Percentiles rank a stretch among this genome's conserved stretches.
Conservation (phyloP, 2,888 invertebrate species). For the Acanthococcus lagerstroemiae region DNA sequence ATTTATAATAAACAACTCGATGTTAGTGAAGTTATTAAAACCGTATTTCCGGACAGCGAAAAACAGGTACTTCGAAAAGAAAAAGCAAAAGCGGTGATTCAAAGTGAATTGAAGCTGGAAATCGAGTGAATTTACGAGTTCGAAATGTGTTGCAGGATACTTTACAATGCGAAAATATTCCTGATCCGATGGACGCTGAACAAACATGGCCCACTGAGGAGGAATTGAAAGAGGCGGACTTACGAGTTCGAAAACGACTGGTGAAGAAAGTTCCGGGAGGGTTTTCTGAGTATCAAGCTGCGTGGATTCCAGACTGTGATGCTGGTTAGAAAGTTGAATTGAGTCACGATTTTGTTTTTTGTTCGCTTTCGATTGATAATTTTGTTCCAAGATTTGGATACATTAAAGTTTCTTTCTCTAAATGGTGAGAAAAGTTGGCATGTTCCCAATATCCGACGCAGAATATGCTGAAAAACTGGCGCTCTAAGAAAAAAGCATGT, state of each 20-base stretch:
- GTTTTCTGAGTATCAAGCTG: slow-evolving; percentile 93
- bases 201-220: slow-evolving; percentile 96
- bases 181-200: slow-evolving; percentile 87
- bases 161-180: slow-evolving; percentile 66
- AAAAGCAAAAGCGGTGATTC: too few species aligned
- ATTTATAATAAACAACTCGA: slow-evolving; percentile 23
- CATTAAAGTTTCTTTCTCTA: too few species aligned
- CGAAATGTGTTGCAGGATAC: slow-evolving; percentile 51
- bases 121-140: too few species aligned
- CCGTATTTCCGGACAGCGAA: not conserved
- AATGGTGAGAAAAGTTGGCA: too few species aligned
- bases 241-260: slow-evolving; percentile 54
- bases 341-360: slow-evolving; percentile 4
- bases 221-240: slow-evolving; percentile 65
- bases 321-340: too few species aligned
- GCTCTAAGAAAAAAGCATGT: too few species aligned
- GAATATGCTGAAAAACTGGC: too few species aligned
- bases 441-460: too few species aligned
- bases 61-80: too few species aligned
- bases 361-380: not conserved
- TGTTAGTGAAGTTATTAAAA: slow-evolving; percentile 17
- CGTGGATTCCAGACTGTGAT: slow-evolving; percentile 61
- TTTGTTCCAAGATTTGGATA: too few species aligned
- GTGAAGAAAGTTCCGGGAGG: slow-evolving; percentile 84
- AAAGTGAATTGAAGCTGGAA: too few species aligned